Evolutionary conservation across 2,797 vertebrate genomes (phyloP).

Genomic region (Antrozous pallidus): DNA sequence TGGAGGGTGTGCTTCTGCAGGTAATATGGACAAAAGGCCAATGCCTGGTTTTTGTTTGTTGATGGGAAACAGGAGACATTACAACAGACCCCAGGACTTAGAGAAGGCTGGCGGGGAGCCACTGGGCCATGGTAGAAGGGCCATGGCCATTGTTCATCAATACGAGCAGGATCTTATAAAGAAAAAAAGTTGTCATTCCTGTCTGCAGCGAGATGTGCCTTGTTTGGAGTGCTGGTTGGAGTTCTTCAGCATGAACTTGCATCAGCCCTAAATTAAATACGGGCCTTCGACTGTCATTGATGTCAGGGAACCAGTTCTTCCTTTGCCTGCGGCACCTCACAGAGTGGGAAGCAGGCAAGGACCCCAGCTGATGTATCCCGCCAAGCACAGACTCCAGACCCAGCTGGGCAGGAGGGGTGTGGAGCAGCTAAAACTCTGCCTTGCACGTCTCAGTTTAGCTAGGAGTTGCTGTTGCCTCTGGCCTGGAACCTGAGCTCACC

Average conservation of each 20-base stretch:
- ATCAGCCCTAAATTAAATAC: too few relatives aligned
- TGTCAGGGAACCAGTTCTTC: background rate
- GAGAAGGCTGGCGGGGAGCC: background rate
- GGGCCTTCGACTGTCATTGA: background rate
- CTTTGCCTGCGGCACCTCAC: background rate
- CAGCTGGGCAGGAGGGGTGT: background rate
- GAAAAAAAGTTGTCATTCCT: background rate
- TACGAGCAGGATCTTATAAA: background rate
- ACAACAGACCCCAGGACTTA: background rate
- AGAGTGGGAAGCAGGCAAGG: background rate
- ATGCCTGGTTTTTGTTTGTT: background rate
- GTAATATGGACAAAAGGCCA: constrained; percentile 29
- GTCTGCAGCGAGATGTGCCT: background rate
- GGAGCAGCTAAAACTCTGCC: background rate
- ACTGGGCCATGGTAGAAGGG: background rate
- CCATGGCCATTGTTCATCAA: background rate
- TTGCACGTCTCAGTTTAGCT: background rate
- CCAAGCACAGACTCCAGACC: fast-evolving
- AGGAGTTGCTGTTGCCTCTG: background rate
- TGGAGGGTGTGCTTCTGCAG: constrained; percentile 22
- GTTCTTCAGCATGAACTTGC: background rate
- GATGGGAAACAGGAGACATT: background rate
- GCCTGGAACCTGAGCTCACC: background rate
- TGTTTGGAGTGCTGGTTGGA: background rate
- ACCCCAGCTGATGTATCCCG: fast-evolving